Conservation (phyloP, 92 coral and sea anemone genomes). For the Nematostella vectensis region DNA sequence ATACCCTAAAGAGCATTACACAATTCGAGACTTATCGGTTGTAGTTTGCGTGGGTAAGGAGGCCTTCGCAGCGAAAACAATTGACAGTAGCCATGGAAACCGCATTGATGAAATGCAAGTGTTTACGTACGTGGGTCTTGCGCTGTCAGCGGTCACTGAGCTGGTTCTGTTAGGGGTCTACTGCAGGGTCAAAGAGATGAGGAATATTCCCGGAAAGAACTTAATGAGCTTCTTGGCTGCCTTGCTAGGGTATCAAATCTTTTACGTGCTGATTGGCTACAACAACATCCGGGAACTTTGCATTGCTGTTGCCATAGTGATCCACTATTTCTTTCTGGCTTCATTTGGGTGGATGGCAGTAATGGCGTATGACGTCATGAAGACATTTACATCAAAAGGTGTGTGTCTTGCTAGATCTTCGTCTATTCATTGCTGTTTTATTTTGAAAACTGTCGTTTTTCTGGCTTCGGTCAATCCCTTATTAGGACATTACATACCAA, state of each 20-base stretch:
- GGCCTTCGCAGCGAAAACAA: not conserved
- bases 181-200: constrained; percentile 6
- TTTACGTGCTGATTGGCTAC: constrained; percentile 7
- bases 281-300: constrained; percentile 9
- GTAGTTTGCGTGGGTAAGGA: not conserved
- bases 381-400: constrained; percentile 22
- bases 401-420: not conserved
- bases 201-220: constrained; percentile 24
- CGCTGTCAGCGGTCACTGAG: constrained; percentile 8
- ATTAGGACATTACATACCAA: too few relatives aligned
- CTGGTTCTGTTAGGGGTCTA: constrained; percentile 10
- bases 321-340: constrained; percentile 18
- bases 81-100: not conserved
- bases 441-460: too few relatives aligned
- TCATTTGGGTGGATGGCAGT: constrained; percentile 27
- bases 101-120: not conserved
- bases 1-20: not conserved
- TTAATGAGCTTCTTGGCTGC: constrained; percentile 9
- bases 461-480: too few relatives aligned
- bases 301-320: constrained; percentile 10
- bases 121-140: constrained; percentile 1
- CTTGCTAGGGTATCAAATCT: constrained; percentile 11
- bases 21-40: not conserved
- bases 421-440: too few relatives aligned
- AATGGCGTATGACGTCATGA: constrained; percentile 23